These are phyloP conservation scores for Yponomeuta sedellus DNA, from an alignment of 2,888 invertebrate genomes.

Conservation along the genomic window DNA sequence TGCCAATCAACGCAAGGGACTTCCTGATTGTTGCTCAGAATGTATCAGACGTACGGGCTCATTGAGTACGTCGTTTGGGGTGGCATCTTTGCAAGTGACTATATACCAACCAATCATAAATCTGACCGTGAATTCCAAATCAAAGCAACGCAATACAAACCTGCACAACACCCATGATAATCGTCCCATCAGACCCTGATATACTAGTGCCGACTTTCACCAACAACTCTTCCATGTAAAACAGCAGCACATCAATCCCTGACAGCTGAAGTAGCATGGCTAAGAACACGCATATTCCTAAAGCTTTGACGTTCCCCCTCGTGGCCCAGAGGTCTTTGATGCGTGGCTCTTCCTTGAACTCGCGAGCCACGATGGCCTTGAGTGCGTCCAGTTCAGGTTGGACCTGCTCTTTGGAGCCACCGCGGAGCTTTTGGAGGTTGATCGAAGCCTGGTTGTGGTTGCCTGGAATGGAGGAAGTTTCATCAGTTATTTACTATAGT, in stretches of 20 bases:
- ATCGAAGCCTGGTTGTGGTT: conserved; percentile 78
- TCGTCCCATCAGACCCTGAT: conserved; percentile 80
- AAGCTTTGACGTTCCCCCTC: conserved; percentile 82
- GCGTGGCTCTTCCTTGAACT: conserved; percentile 52
- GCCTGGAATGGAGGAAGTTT: conserved; percentile 18
- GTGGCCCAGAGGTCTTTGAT: conserved; percentile 80
- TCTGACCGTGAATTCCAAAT: too few relatives aligned
- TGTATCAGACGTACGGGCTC: too few relatives aligned
- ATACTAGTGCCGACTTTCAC: conserved; percentile 79
- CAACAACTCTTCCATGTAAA: conserved; percentile 84
- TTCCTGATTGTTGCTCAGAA: too few relatives aligned
- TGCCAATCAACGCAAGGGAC: too few relatives aligned
- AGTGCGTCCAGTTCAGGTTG: conserved; percentile 76
- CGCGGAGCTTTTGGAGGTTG: conserved; percentile 81
- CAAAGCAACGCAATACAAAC: conserved; percentile 26
- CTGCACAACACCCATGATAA: conserved; percentile 79
- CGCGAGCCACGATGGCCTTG: conserved; percentile 51
- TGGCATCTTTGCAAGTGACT: too few relatives aligned
- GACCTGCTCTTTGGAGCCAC: conserved; percentile 74
- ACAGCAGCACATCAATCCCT: conserved; percentile 87
- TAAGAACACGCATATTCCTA: conserved; percentile 82
- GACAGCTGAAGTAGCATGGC: conserved; percentile 89
- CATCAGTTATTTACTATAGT: too few relatives aligned
- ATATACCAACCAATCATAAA: too few relatives aligned
- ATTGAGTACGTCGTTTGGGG: too few relatives aligned